Evolutionary conservation across 2,113 vertebrate genomes (phyloP), one percentile per base, ranked within the genome.

Genomic region (Ciconia boyciana): DNA sequence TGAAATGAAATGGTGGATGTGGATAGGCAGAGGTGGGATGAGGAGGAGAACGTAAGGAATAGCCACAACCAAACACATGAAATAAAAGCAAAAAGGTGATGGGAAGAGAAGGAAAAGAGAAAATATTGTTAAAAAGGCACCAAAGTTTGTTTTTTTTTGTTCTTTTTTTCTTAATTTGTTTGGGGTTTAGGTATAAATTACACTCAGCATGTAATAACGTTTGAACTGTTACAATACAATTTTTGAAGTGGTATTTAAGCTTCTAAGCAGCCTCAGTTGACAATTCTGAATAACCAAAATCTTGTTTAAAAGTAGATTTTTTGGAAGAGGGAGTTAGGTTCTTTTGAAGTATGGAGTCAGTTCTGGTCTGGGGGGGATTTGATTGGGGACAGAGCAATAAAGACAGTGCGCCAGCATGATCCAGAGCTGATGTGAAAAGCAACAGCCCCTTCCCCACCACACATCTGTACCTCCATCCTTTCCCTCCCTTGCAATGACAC

Each of bases 41-140:
- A 98, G 96, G 89, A 98, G 96, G 94, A 96, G 84, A 97, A 98
- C 96, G 96, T 98, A 98, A 98, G 97, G 98, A 97, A 98, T 96
- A 98, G 97, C 97, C 98, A 98, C 98, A 98, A 98, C 98, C 97
- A 98, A 98, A 98, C 97, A 98, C 97, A 98, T 97, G 98, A 96
- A 98, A 98, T 97, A 97, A 98, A 98, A 98, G 98, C 97, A 98
- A 98, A 96, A 98, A 98, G 98, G 98, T 98, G 98, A 98, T 96
- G 98, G 98, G 98, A 98, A 98, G 98, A 99, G 98, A 98, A 99
- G 98, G 98, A 98, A 99, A 97, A 99, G 98, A 99, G 98, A 98
- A 98, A 98, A 98, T 96, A 98, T 96, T 98, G 98, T 99, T 99
- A 99, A 98, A 98, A 97, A 96, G 97, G 96, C 97, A 98, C 95